Evolutionary conservation across 1,140 invertebrate species (phyloP), one percentile per base, ranked within the genome.

Genomic region (Monomorium pharaonis): DNA sequence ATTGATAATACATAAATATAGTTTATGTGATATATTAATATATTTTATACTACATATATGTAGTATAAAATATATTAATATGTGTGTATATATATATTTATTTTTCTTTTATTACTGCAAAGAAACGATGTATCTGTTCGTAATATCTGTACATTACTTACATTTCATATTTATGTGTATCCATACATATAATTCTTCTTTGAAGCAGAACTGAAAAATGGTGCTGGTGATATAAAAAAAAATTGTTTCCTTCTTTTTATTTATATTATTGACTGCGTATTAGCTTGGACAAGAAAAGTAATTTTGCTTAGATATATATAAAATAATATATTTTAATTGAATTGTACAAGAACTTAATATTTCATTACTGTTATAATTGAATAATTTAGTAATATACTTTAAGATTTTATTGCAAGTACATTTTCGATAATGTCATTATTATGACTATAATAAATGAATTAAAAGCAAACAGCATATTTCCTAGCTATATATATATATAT

Each of bases 331-430:
- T n/a, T n/a, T n/a, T n/a, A n/a, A n/a, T n/a, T n/a, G n/a, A n/a
- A n/a, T n/a, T n/a, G n/a, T n/a, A n/a, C n/a, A n/a, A n/a, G n/a
- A n/a, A n/a, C n/a, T n/a, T n/a, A n/a, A n/a, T n/a, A n/a, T 56
- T 27, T 42, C 3, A 18, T 75, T 47, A 33, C 7, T 33, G 12
- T n/a, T 84, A 62, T 12, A 27, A 30, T 62, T 70, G 76, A 77
- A 30, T 72, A 86, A 70, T 24, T 58, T 63, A 30, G 9, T 74
- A 70, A 47, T 27, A 67, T 30, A 70, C 0, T 24, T 78, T 54
- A 21, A 67, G 54, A 16, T 49, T 49, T 78, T 72, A 70, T 80
- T 74, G 65, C 83, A 75, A 37, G 49, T 88, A 65, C 51, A 70
- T 21, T 1, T 49, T 69, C 30, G 42, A 42, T 86, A 78, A 72